These are phyloP conservation scores for Himantopus leucocephalus DNA, from an alignment of 2,113 vertebrate species.

Conservation along the genomic window DNA sequence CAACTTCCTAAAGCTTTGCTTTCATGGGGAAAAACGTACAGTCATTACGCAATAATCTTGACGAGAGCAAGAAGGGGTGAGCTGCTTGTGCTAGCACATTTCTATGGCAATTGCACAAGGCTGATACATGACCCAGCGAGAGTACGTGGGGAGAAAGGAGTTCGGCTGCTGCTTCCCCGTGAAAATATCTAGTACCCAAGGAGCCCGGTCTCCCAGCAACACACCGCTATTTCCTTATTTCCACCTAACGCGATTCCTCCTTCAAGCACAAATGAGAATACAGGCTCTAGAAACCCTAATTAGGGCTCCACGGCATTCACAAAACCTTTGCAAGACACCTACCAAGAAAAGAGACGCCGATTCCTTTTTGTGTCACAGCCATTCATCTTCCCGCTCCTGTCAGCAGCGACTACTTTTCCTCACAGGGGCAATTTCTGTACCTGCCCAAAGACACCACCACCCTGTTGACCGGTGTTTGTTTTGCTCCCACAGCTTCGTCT, in stretches of 20 bases:
- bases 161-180: neutral
- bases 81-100: neutral
- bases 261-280: neutral
- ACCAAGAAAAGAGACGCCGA: accelerated
- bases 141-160: neutral
- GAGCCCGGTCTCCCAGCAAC: conserved; percentile 32
- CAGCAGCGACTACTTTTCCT: neutral
- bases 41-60: accelerated
- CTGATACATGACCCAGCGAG: neutral
- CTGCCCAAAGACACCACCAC: neutral
- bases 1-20: neutral
- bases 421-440: neutral
- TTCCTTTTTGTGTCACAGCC: neutral
- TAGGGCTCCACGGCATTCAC: neutral
- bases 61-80: neutral
- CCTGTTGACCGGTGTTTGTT: neutral
- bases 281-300: neutral
- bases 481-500: neutral
- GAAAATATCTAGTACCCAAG: neutral
- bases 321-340: neutral
- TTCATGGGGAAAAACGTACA: neutral
- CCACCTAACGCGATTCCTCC: neutral
- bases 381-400: neutral
- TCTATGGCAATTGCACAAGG: neutral
- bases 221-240: neutral